Evolutionary conservation across 2,797 vertebrate genomes (phyloP), one percentile per base, ranked within the genome.

Genomic region (Passerculus sandwichensis): DNA sequence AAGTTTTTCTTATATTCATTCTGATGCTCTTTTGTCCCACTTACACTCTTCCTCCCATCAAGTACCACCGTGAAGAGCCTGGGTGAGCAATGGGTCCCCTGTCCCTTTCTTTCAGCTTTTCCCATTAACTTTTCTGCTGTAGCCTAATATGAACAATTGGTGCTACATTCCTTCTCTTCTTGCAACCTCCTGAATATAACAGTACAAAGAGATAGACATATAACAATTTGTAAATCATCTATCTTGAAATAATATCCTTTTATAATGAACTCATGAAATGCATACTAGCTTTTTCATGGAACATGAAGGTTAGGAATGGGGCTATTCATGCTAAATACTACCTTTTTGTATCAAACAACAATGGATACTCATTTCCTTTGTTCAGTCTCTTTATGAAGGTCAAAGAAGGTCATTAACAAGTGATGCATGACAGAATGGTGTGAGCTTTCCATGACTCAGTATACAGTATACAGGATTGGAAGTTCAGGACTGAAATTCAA

Each of bases 401-500:
- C 59, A 78, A 62, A 66, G 56, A 78, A 92, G 14, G n/a, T 85
- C 84, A 73, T 64, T 78, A 85, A 56, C 11, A 91, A 93, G 26
- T 32, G 29, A 65, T 27, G 45, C 18, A 42, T 73, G 47, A 75
- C 30, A 78, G 53, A 91, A 84, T 10, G 6, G 30, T 47, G 40
- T 56, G 36, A 94, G 62, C 9, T 56, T 75, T 59, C 74, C 38
- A 62, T 38, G 40, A 66, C 27, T 94, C 79, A 69, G 17, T 40
- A 66, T 19, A 59, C 20, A 77, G 20, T 40, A 66, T 19, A 59
- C 20, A 77, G 50, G 34, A 88, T 21, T 92, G 72, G 34, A 92
- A 92, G 64, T 50, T 94, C 88, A 93, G 81, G 86, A 93, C 67
- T 91, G 78, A 83, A 96, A 96, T 94, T 59, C 60, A 62, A 5